Base-by-base conservation (phyloP, 2,888 invertebrate genomes). In the Ariolimax columbianus region DNA sequence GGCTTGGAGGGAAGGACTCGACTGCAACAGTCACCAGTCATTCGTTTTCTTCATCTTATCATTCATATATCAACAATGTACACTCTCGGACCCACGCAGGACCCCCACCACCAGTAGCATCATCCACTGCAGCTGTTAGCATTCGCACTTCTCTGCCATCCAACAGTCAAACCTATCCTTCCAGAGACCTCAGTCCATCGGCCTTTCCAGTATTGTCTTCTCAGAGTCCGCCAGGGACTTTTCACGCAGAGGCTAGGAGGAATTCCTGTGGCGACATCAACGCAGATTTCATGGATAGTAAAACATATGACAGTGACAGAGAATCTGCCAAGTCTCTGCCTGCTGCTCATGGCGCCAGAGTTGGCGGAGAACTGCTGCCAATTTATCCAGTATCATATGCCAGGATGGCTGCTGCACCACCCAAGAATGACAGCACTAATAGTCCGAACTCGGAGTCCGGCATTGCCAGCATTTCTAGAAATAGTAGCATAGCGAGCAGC, bases 301-400 rank as follows among this genome's bases (percentile, higher is more conserved):
- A 89, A 51, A 79, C 83, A 38, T 90, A 92, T 86, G 92, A 92
- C 87, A 92, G 92, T 89, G 92, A 92, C 86, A 89, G 91, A 63
- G 92, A 92, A 80, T 92, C 92, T 19, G 92, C 92, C 51, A 92
- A 92, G 87, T 92, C 92, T 33, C 88, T 92, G 72, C 92, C 92
- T 36, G 90, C 88, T n/a, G 90, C 90, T 59, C 89, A 88, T 72
- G 88, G 89, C 75, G 88, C 78, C 30, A 83, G 84, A 30, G 77
- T 82, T 47, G 72, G 73, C 77, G 86, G 84, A 38, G 81, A 85
- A 36, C 73, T 87, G 23, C 90, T 89, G 33, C 89, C 90, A 23
- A 82, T 88, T 51, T 89, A 91, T 26, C 88, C 89, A 79, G 86
- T 91, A 77, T 92, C 92, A 36, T 92, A 92, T 89, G 92, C 92